Base-by-base conservation (phyloP, 2,113 vertebrate genomes). In the Dendrocopos noguchii region DNA sequence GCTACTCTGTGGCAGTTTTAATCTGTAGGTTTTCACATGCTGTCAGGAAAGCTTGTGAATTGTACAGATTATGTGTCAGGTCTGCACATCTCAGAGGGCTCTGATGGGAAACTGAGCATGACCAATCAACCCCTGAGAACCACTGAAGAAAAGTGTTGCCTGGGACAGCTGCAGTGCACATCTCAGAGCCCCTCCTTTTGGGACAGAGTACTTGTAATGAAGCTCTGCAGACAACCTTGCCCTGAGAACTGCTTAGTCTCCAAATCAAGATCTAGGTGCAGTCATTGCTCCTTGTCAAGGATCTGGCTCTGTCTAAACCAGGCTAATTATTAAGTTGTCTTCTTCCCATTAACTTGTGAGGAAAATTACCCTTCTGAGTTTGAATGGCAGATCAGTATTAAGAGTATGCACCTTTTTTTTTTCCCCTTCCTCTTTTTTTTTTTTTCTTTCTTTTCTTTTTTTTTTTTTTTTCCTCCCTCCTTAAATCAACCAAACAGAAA, bases 401-500 rank as follows among this genome's bases (percentile, higher is more conserved):
- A 71, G 75, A 83, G 9, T 50, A 61, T 59, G 56, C 50, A 53
- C 27, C 47, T 88, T 92, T 71, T 87, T 87, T 79, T 33, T 91
- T 6, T 11, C 20, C 20, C 20, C 6, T 10, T 50, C 5, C 10
- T 50, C 72, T 81, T 88, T 71, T 66, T 84, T 70, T 90, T 87
- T 78, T 66, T 84, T 70, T 90, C 84, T 78, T 70, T 12, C 71
- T 78, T 90, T 84, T 81, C 61, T 12, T 66, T 78, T 88, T 92
- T 71, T 87, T 87, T 79, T 39, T 91, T 5, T n/a, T n/a, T n/a
- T n/a, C 36, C 36, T 9, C 19, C 19, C 19, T 70, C 9, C 71
- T 78, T 88, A 93, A 90, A 93, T 91, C 91, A 91, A 85, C 85
- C 95, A 73, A 79, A 95, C 70, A 65, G 67, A 81, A 79, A 94